Base-by-base conservation (phyloP, 2,113 vertebrate genomes). In the Microcebus jonahi region DNA sequence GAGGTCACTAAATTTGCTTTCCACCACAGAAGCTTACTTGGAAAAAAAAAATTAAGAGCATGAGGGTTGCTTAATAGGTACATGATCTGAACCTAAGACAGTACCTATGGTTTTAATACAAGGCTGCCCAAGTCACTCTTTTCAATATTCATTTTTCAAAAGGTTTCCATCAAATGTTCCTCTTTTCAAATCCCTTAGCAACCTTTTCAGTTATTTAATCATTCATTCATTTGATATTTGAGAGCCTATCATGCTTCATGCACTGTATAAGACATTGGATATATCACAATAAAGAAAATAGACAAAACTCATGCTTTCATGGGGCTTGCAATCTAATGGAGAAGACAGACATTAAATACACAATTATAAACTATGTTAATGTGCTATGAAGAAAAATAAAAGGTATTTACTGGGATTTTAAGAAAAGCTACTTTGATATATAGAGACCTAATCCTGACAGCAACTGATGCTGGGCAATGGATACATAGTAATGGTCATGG, bases 161-260 rank as follows among this genome's bases (percentile, higher is more conserved):
- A 93, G 23, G 17, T 90, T 95, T 94, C 77, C 75, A 93, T 55
- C 63, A 91, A 96, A 97, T 29, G 9, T 65, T 90, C 57, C 48
- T 91, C 68, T 91, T 97, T 97, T 87, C 75, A 93, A 87, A 91
- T 13, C 25, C 25, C 61, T 81, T 63, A 91, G 80, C 61, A 92
- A 53, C 21, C n/a, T 85, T 84, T 76, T 90, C 29, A 88, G 83
- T 79, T 86, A 79, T 91, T 94, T 90, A 88, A 68, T 55, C 90
- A 84, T 84, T 85, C 20, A 94, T 68, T 77, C 45, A 81, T 25
- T 89, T 80, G 17, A 36, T 53, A 86, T 45, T 45, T 71, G 63
- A 65, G 50, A 87, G 31, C 29, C 90, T 91, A 70, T 39, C 36
- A 87, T 67, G 63, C 65, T 97, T 88, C 31, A 68, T 63, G 63